A percentile compares a stretch with the other conserved stretches of the same genome.
Evolutionary conservation across 2,888 invertebrate genomes (phyloP).

Genomic region (Spodoptera picta): DNA sequence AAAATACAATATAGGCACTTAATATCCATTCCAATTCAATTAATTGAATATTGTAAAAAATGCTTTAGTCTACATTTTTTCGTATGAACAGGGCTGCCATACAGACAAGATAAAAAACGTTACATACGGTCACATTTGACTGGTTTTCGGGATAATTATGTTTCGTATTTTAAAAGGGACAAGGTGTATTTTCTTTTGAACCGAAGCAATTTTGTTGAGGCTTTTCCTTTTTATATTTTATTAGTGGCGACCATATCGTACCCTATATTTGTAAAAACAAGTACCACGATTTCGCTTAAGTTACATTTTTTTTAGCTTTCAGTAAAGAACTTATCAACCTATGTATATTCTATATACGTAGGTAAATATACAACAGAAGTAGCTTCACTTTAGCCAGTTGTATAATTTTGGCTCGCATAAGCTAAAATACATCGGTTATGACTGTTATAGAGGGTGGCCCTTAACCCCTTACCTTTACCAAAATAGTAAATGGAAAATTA

Average conservation of each 20-base stretch:
- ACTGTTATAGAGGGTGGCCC: no score
- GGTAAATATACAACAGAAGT: no score
- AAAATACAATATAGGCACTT: conserved; percentile 53
- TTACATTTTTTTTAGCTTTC: no score
- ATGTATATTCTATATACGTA: no score
- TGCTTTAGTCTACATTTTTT: conserved; percentile 7
- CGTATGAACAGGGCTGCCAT: background rate
- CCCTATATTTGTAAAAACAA: no score
- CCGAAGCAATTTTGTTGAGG: background rate
- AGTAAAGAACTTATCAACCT: no score
- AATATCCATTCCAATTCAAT: conserved; percentile 60
- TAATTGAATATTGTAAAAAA: conserved; percentile 11
- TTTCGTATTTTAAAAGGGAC: conserved; percentile 20
- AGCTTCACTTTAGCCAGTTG: no score
- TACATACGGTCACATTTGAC: background rate
- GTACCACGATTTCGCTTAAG: no score
- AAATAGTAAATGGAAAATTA: no score
- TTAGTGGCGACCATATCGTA: background rate
- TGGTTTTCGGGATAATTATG: conserved; percentile 24
- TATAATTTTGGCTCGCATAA: no score
- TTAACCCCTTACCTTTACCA: no score
- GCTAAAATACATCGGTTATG: no score
- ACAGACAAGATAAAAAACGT: conserved; percentile 9
- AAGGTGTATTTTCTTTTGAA: conserved; percentile 6
- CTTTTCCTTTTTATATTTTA: conserved; percentile 8